These are phyloP conservation scores for Pararge aegeria DNA, from an alignment of 1,140 invertebrate species.

Conservation along the genomic window DNA sequence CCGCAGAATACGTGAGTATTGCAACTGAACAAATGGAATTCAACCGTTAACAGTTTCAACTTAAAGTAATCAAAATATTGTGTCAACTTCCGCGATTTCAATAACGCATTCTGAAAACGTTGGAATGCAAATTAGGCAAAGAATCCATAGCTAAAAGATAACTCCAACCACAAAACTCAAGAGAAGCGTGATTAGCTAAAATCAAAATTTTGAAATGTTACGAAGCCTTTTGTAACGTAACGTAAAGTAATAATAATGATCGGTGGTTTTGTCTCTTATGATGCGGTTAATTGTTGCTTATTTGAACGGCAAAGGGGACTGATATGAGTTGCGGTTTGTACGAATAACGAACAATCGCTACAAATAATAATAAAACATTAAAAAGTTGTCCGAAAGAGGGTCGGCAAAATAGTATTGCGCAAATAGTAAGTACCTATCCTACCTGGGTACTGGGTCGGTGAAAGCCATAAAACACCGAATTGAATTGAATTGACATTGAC, in stretches of 20 bases:
- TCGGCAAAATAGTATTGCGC: no score
- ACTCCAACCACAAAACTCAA: conserved; percentile 1
- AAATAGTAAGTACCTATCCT: no score
- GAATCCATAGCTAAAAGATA: conserved; percentile 8
- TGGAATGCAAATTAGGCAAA: conserved; percentile 14
- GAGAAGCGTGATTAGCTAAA: conserved; percentile 1
- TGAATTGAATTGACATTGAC: not conserved
- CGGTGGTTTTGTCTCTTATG: not conserved
- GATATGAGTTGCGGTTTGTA: not conserved
- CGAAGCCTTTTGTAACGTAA: not conserved
- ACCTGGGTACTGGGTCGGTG: no score
- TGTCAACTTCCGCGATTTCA: conserved; percentile 24
- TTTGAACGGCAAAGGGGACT: not conserved
- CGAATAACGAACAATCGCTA: not conserved
- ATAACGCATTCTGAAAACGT: conserved; percentile 9
- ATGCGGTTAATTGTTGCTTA: conserved; percentile 1
- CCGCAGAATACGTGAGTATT: no score
- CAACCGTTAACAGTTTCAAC: conserved; percentile 9
- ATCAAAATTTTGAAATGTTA: not conserved
- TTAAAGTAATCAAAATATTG: conserved; percentile 20
- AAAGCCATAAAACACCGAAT: no score
- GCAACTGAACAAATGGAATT: conserved; percentile 1
- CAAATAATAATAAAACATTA: not conserved
- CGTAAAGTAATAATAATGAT: not conserved
- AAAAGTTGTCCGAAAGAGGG: not conserved